Evolutionary conservation across 2,797 vertebrate genomes (phyloP).

Genomic region (Eulemur coronatus): DNA sequence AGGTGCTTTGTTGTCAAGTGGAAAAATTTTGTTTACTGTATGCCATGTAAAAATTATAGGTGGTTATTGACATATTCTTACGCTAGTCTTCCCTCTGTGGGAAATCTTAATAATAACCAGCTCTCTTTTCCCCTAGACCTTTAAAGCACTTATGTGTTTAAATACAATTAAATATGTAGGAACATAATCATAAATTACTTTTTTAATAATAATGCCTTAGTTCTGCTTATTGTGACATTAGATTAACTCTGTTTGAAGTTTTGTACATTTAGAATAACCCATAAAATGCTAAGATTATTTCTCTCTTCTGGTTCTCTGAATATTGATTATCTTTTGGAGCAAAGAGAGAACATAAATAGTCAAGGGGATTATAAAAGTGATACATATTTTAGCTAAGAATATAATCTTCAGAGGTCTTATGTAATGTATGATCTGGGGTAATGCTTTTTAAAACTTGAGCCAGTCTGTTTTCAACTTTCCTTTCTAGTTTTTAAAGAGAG

Average conservation of each 20-base stretch:
- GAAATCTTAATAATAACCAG: constrained; percentile 48
- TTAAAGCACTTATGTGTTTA: constrained; percentile 17
- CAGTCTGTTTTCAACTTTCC: constrained; percentile 46
- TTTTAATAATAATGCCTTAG: constrained; percentile 24
- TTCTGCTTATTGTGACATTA: constrained; percentile 52
- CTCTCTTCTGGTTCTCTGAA: constrained; percentile 35
- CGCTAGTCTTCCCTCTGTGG: neutral
- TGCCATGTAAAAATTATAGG: constrained; percentile 33
- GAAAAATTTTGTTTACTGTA: neutral
- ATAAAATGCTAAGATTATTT: constrained; percentile 6
- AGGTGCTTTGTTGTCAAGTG: constrained; percentile 51
- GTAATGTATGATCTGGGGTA: neutral
- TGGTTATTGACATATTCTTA: constrained; percentile 1
- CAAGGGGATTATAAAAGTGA: neutral
- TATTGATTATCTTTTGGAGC: constrained; percentile 11
- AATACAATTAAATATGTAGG: constrained; percentile 44
- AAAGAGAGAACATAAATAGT: constrained; percentile 37
- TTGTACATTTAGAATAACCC: constrained; percentile 27
- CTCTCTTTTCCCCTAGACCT: neutral
- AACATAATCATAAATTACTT: constrained; percentile 39
- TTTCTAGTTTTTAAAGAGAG: constrained; percentile 61
- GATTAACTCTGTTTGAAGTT: constrained; percentile 31
- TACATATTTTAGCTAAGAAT: neutral
- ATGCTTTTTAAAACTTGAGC: constrained; percentile 22
- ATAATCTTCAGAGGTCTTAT: neutral